Percentiles rank a stretch among this genome's conserved stretches.
phyloP scores from a whole-genome alignment of 2,888 invertebrate genomes.

The Mamestra brassicae region DNA sequence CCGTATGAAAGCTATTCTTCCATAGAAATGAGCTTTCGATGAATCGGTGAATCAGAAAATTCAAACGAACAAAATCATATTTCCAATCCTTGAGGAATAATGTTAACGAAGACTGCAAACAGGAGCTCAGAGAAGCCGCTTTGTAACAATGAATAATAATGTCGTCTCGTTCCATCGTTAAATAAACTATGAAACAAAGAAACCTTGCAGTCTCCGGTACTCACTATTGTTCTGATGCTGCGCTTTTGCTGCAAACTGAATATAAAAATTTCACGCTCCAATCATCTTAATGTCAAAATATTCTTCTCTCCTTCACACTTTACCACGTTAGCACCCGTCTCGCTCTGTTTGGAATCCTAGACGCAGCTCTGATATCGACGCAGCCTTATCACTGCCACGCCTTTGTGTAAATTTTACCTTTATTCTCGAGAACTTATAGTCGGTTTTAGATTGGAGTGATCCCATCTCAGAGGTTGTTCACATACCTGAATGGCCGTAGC shows the following conservation, averaged over 20 bases:
- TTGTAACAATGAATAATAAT: constrained; percentile 67
- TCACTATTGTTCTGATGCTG: constrained; percentile 82
- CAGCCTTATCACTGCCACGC: constrained; percentile 84
- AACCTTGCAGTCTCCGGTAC: constrained; percentile 65
- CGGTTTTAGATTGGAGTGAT: constrained; percentile 73
- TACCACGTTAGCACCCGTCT: constrained; percentile 65
- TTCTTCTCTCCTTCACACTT: constrained; percentile 73
- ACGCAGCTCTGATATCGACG: constrained; percentile 90
- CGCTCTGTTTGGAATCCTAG: constrained; percentile 85
- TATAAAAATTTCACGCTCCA: constrained; percentile 88
- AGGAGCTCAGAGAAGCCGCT: constrained; percentile 62
- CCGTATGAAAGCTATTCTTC: not conserved
- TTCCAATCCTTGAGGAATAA: constrained; percentile 57
- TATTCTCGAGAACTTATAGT: constrained; percentile 74
- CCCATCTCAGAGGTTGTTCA: constrained; percentile 82
- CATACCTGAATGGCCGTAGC: constrained; percentile 89
- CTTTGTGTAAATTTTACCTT: constrained; percentile 72
- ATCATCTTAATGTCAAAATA: constrained; percentile 85
- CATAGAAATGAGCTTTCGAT: not conserved
- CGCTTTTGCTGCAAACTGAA: constrained; percentile 86
- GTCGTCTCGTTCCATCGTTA: constrained; percentile 60
- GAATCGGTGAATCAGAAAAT: constrained; percentile 18
- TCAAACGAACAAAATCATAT: constrained; percentile 40
- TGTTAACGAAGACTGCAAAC: constrained; percentile 58
- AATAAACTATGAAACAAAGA: constrained; percentile 68